These are phyloP conservation scores for Campoletis sonorensis DNA, from an alignment of 1,140 invertebrate species.

Conservation along the genomic window DNA sequence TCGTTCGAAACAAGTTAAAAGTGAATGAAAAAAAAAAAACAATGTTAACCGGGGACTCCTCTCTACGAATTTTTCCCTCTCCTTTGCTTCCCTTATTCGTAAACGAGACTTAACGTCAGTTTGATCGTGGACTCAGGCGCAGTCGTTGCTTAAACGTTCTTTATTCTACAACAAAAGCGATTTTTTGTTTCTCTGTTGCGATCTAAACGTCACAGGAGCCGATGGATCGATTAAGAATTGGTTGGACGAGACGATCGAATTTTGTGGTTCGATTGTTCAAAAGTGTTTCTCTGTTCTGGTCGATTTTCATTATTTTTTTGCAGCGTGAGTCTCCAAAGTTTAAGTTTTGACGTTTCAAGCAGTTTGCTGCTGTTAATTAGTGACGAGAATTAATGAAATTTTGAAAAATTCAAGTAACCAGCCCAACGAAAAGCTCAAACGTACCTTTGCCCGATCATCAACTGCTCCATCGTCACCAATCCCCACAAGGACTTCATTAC, in stretches of 20 bases:
- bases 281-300: background rate
- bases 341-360: background rate
- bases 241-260: background rate
- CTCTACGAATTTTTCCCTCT: background rate
- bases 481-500: conserved; percentile 12
- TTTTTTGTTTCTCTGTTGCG: background rate
- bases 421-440: background rate
- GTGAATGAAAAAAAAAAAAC: conserved; percentile 25
- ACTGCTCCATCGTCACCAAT: background rate
- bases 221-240: conserved; percentile 17
- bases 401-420: conserved; percentile 3
- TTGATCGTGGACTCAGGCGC: conserved; percentile 36
- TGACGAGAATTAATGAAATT: background rate
- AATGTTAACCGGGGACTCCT: conserved; percentile 20
- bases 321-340: conserved; percentile 19
- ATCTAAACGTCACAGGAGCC: background rate
- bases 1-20: conserved; percentile 2
- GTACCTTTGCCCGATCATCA: background rate
- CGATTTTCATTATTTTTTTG: conserved; percentile 3
- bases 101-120: conserved; percentile 20
- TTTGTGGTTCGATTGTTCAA: background rate
- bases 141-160: conserved; percentile 23
- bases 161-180: background rate
- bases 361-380: too few relatives aligned
- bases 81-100: background rate